Evolutionary conservation across 1,140 invertebrate genomes (phyloP), one percentile per base, ranked within the genome.

Genomic region (Bombyx mandarina): DNA sequence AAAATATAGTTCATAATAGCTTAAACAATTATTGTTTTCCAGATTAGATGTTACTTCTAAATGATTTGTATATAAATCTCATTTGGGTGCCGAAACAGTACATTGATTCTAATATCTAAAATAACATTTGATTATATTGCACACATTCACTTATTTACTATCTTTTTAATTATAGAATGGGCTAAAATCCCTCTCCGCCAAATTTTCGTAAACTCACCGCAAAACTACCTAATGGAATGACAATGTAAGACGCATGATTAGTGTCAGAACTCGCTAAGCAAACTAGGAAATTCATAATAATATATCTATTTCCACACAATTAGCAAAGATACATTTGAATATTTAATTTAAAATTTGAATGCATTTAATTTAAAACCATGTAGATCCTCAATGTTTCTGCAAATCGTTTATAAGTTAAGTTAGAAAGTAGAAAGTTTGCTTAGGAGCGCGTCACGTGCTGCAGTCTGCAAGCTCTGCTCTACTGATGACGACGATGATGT

Each of bases 101-200:
- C 67, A 73, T 62, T 64, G 66, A 58, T 58, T 67, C 72, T 82
- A 80, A 76, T 65, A 71, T 69, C 72, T 81, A 82, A 84, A 67
- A 73, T 71, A 79, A 80, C 63, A 73, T 80, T 74, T 64, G 77
- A 79, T 81, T 79, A 86, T 77, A 84, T 74, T 79, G 82, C 80
- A 85, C 73, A 83, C 80, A 84, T 79, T 79, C 71, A 81, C 69
- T 81, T 77, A 75, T 56, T 58, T 65, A 72, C 67, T 79, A 79
- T 65, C 57, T 70, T 67, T 75, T 75, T 78, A 68, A 74, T 73
- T 73, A 64, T 35, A 65, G 79, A 84, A 73, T 76, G 83, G 83
- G 82, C 82, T 73, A 76, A 71, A 82, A 83, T 87, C 83, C 83
- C 83, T 86, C 83, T 81, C 81, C 83, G 79, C 82, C 83, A 86